These are phyloP conservation scores for Holacanthella duospinosa DNA, from an alignment of 2,888 invertebrate species.

Conservation along the genomic window DNA sequence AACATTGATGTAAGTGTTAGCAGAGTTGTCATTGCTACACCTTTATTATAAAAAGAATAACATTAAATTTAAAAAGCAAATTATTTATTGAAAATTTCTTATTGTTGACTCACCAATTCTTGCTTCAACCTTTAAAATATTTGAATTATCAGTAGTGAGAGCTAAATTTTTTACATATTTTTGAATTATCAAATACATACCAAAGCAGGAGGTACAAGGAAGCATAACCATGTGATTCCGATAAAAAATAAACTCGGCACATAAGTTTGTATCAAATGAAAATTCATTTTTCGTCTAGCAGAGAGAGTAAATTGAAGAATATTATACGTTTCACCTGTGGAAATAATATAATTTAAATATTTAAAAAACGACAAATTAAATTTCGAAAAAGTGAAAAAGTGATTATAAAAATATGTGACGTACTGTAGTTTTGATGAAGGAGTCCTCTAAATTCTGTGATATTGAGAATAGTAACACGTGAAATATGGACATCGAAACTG, in stretches of 20 bases:
- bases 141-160: too few species aligned
- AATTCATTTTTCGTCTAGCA: constrained; percentile 4
- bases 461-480: not conserved
- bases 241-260: constrained; percentile 8
- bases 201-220: not conserved
- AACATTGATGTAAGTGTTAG: constrained; percentile 12
- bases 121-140: constrained; percentile 4
- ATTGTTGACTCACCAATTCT: too few species aligned
- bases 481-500: not conserved
- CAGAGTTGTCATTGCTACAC: constrained; percentile 10
- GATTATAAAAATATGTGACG: too few species aligned
- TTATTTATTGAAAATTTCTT: too few species aligned
- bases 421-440: not conserved
- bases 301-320: not conserved
- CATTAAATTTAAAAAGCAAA: too few species aligned
- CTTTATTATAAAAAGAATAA: too few species aligned
- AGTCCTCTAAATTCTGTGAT: not conserved
- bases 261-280: constrained; percentile 11
- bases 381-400: too few species aligned
- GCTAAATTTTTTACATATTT: too few species aligned
- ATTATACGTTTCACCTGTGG: not conserved
- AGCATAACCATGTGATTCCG: constrained; percentile 8
- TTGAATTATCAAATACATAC: too few species aligned
- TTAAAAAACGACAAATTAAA: too few species aligned
- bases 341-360: too few species aligned